Base-by-base conservation (phyloP, 2,113 vertebrate species). In the Regulus satrapa region DNA sequence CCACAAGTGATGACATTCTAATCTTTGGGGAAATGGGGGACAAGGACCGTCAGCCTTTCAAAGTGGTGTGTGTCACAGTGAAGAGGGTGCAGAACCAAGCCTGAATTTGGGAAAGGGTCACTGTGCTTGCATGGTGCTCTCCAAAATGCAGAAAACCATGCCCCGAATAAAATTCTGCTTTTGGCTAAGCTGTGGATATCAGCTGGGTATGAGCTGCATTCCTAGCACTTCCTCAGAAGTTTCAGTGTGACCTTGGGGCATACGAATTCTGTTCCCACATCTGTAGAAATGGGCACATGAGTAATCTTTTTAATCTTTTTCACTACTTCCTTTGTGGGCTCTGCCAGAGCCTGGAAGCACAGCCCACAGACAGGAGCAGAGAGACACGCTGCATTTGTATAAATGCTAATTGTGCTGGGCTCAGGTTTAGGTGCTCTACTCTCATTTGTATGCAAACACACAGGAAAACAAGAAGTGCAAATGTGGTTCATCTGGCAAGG, bases 1-100 rank as follows among this genome's bases (percentile, higher is more conserved):
- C 38, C 79, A 69, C 40, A 63, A 92, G 68, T 21, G 63, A 92
- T 95, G 93, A 95, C 96, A 97, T 93, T 94, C 91, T 97, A 96
- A 96, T 97, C 93, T 92, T 71, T 74, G 79, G 51, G 67, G 86
- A 96, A 97, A 84, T 56, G 63, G 75, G 89, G 61, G 82, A 95
- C 90, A 49, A 91, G 52, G 3, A 0, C 55, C 46, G 5, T 59
- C 63, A 68, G 63, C 77, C 75, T 92, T 93, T 93, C 76, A 68
- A 67, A 88, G 51, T 0, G 1, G 36, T 64, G 24, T 32, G 2
- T 88, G 69, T 94, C 24, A 23, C 74, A 72, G 67, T n/a, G 91
- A 72, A 93, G 71, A 68, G 67, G 82, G 41, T 73, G 24, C 91
- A 95, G 91, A 88, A 64, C 43, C 59, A 54, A 84, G 78, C 20